Conservation (phyloP, 2,797 vertebrate genomes). For the Coregonus ussuriensis region DNA sequence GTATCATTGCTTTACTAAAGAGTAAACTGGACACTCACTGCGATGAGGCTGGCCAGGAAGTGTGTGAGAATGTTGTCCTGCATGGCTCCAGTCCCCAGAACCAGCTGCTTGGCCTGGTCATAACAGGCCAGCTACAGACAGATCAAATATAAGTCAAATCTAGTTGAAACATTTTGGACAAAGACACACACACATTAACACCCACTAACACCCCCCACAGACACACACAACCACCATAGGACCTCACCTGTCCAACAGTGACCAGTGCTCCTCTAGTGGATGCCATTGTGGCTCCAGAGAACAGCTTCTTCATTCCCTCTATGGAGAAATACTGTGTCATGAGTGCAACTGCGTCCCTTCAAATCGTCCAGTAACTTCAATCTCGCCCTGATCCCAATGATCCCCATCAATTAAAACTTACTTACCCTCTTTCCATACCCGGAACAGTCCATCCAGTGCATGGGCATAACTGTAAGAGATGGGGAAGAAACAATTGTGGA, state of each 20-base stretch:
- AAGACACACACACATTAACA: neutral
- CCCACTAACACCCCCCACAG: neutral
- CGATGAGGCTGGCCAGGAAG: constrained; percentile 82
- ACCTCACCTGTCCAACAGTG: constrained; percentile 83
- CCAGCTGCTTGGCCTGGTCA: constrained; percentile 85
- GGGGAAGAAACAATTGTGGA: constrained; percentile 17
- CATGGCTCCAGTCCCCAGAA: constrained; percentile 75
- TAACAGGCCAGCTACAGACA: constrained; percentile 81
- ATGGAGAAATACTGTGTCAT: neutral
- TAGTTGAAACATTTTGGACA: neutral
- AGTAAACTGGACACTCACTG: constrained; percentile 67
- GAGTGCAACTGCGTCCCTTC: neutral
- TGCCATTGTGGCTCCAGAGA: constrained; percentile 81
- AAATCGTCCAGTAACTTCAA: neutral
- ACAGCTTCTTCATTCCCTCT: constrained; percentile 83
- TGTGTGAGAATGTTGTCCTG: constrained; percentile 80
- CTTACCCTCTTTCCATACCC: constrained; percentile 81
- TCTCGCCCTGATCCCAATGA: no score
- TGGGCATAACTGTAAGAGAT: constrained; percentile 78
- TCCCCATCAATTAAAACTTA: neutral
- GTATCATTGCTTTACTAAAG: neutral
- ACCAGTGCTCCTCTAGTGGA: constrained; percentile 81
- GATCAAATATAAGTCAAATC: constrained; percentile 1
- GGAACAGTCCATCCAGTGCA: constrained; percentile 79
- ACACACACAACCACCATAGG: neutral